These are phyloP conservation scores for Grallaria varia DNA, from an alignment of 2,113 vertebrate genomes.

Conservation along the genomic window DNA sequence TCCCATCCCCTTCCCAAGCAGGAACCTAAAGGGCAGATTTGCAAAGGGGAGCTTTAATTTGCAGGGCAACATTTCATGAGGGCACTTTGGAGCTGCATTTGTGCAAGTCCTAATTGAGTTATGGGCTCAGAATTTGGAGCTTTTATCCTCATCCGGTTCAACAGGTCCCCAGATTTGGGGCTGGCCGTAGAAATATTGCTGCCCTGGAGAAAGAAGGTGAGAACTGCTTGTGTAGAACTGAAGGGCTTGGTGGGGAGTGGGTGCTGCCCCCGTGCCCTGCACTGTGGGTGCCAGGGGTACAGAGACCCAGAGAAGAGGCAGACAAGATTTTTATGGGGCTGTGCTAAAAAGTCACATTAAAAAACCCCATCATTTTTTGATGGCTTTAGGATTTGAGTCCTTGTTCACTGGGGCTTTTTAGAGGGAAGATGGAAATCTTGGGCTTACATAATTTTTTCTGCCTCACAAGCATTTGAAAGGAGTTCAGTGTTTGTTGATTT, in stretches of 20 bases:
- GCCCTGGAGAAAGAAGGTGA: not conserved
- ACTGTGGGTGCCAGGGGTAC: not conserved
- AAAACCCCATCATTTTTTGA: not conserved
- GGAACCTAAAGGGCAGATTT: constrained; percentile 39
- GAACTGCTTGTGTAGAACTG: not conserved
- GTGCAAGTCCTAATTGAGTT: constrained; percentile 1
- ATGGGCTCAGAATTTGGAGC: not conserved
- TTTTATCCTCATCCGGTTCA: not conserved
- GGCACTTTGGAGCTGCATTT: not conserved
- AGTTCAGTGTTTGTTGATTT: not conserved
- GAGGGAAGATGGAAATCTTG: not conserved
- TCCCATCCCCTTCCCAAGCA: not conserved
- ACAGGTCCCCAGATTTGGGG: not conserved
- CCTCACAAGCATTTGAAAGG: not conserved
- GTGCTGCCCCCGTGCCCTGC: not conserved
- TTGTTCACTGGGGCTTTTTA: not conserved
- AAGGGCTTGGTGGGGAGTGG: not conserved
- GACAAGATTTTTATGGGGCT: not conserved
- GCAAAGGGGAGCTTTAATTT: constrained; percentile 11
- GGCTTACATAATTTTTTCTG: not conserved
- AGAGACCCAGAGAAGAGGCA: not conserved
- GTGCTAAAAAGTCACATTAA: not conserved
- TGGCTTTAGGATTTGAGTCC: not conserved
- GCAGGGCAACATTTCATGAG: not conserved
- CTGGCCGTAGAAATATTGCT: not conserved